Evolutionary conservation across 2,797 vertebrate genomes (phyloP), one percentile per base, ranked within the genome.

Genomic region (Ataeniobius toweri): DNA sequence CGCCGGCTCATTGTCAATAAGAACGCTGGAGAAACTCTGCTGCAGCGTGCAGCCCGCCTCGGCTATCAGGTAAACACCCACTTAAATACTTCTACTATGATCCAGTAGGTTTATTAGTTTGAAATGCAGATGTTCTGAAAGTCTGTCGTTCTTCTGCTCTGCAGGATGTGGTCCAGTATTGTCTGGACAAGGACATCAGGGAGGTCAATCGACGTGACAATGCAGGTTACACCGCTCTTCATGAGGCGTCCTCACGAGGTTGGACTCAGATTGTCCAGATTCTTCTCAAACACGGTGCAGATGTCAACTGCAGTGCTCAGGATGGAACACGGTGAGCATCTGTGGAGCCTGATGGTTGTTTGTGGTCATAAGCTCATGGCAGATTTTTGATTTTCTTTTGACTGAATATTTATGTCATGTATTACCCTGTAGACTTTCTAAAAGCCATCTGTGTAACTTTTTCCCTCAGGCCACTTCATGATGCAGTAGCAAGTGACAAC

Each of bases 121-220:
- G 3, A 75, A 26, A n/a, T 12, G 24, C 7, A 10, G 31, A 22
- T n/a, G 9, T 22, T 56, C 59, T 81, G 76, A 82, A 63, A n/a
- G 36, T 80, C 58, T 76, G 1, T 46, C 20, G 1, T 13, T 1
- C 55, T 13, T 71, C 53, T 77, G 36, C 28, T 39, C 58, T 81
- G 53, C 85, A 99, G 98, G 98, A 99, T 0, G 98, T 99, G 3
- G 98, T 99, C 74, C 96, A 97, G 71, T 99, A 99, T 77, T 99
- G 98, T 92, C 96, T 99, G 53, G 97, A 99, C 93, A 99, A 98
- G 84, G 97, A 98, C 86, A 95, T 95, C 44, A 95, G 97, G 5
- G 98, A 99, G 0, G 97, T 99, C 85, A 99, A 99, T 91, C 97
- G 98, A 18, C 96, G 97, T 0, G 98, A 99, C 91, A 99, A 99